phyloP scores from a whole-genome alignment of 1,140 invertebrate species.

The Lycorma delicatula region DNA sequence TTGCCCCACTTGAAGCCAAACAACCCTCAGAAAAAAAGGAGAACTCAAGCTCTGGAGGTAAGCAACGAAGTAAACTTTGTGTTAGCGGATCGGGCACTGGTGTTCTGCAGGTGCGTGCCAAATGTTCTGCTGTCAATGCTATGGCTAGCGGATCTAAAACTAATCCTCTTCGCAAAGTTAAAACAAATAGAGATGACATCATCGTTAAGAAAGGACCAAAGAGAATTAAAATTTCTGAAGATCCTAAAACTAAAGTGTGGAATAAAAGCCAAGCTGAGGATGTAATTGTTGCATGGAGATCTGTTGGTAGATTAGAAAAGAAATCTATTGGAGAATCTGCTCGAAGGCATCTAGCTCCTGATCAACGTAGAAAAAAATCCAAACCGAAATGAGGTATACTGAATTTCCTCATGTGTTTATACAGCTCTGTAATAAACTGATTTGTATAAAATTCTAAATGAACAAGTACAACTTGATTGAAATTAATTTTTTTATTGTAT shows the following conservation, averaged over 20 bases:
- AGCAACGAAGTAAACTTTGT: neutral
- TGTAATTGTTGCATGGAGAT: neutral
- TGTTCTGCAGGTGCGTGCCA: neutral
- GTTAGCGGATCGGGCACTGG: neutral
- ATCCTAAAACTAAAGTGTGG: neutral
- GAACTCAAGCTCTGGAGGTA: neutral
- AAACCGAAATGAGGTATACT: neutral
- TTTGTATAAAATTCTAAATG: too few species aligned
- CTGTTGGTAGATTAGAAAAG: neutral
- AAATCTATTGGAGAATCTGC: neutral
- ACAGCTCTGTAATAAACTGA: too few species aligned
- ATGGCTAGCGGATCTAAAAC: neutral
- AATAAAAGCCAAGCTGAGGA: neutral
- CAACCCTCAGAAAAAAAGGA: neutral
- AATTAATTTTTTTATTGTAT: too few species aligned
- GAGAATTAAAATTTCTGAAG: neutral
- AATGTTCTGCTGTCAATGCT: neutral
- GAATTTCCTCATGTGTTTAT: too few species aligned
- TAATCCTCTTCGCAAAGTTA: neutral
- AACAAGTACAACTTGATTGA: too few species aligned
- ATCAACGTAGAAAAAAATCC: neutral
- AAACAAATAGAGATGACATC: neutral
- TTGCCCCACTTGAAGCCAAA: neutral
- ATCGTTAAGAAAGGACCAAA: neutral
- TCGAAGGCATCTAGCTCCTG: neutral